A percentile compares a stretch with the other conserved stretches of the same genome.
Conservation (phyloP, 2,888 invertebrate species). For the Erynnis tages region DNA sequence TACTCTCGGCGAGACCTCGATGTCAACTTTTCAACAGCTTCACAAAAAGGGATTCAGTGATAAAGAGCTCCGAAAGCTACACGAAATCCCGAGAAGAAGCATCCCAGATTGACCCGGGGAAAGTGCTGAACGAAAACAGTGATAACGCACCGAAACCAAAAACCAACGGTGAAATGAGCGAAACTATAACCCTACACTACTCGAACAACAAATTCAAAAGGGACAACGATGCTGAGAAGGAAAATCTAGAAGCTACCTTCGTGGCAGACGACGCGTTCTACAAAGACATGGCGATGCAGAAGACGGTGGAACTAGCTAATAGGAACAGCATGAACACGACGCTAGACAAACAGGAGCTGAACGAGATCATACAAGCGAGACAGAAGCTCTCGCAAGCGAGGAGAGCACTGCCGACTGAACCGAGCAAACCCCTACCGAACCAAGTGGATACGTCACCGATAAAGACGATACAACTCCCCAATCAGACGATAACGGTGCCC, state of each 20-base stretch:
- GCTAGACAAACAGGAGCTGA: slow-evolving; percentile 69
- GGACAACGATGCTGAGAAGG: slow-evolving; percentile 66
- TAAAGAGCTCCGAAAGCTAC: slow-evolving; percentile 67
- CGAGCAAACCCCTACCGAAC: slow-evolving; percentile 49
- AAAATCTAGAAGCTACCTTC: slow-evolving; percentile 60
- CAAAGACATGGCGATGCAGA: slow-evolving; percentile 62
- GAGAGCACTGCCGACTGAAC: slow-evolving; percentile 56
- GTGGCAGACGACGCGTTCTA: slow-evolving; percentile 69
- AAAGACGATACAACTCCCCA: slow-evolving; percentile 68
- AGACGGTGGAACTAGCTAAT: slow-evolving; percentile 49
- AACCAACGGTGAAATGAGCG: slow-evolving; percentile 54
- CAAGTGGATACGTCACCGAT: slow-evolving; percentile 54
- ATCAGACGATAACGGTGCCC: slow-evolving; percentile 71
- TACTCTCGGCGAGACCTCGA: slow-evolving; percentile 63
- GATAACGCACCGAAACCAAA: slow-evolving; percentile 52
- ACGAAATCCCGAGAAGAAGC: slow-evolving; percentile 67
- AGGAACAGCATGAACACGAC: slow-evolving; percentile 66
- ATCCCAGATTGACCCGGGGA: slow-evolving; percentile 64
- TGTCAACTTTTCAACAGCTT: slow-evolving; percentile 59
- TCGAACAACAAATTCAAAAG: slow-evolving; percentile 63
- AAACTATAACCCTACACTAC: slow-evolving; percentile 69
- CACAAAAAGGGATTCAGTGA: slow-evolving; percentile 55
- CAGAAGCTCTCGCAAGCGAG: slow-evolving; percentile 71
- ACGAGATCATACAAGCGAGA: slow-evolving; percentile 73
- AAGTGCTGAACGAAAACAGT: slow-evolving; percentile 64